phyloP scores from a whole-genome alignment of 37 sponge, comb jelly and placozoan genomes.

The Axinella damicornis region DNA sequence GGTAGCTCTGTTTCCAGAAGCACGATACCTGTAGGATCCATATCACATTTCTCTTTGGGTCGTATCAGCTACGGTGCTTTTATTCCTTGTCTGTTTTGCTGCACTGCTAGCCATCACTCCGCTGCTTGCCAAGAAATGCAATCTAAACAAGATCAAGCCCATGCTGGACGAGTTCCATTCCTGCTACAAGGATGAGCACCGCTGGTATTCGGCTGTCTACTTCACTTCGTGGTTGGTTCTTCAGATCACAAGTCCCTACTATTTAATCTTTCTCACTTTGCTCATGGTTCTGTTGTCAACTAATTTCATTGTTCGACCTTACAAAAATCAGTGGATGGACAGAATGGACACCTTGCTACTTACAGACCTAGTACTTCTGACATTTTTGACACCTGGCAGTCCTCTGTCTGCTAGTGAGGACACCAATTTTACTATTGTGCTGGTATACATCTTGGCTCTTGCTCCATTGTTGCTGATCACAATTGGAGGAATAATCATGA shows the following conservation, averaged over 20 bases:
- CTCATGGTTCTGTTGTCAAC: background rate
- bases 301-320: constrained; percentile 11
- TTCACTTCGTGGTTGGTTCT: background rate
- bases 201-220: no score
- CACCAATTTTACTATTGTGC: no score
- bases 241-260: no score
- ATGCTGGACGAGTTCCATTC: constrained; percentile 11
- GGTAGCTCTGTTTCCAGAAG: no score
- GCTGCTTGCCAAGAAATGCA: background rate
- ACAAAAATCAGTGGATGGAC: constrained; percentile 10
- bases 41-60: no score
- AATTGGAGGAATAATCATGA: no score
- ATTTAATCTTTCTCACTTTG: background rate
- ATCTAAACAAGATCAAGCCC: constrained; percentile 10
- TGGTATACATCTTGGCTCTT: no score
- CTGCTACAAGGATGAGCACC: background rate
- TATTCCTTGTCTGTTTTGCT: background rate
- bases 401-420: no score
- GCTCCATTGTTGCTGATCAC: no score
- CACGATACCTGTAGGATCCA: no score
- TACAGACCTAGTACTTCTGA: background rate
- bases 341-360: background rate
- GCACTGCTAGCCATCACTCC: background rate
- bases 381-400: no score
- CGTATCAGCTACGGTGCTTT: background rate